Percentiles rank a stretch among this genome's conserved stretches.
Evolutionary conservation across 1,140 invertebrate genomes (phyloP).

Genomic region (Monochamus saltuarius): DNA sequence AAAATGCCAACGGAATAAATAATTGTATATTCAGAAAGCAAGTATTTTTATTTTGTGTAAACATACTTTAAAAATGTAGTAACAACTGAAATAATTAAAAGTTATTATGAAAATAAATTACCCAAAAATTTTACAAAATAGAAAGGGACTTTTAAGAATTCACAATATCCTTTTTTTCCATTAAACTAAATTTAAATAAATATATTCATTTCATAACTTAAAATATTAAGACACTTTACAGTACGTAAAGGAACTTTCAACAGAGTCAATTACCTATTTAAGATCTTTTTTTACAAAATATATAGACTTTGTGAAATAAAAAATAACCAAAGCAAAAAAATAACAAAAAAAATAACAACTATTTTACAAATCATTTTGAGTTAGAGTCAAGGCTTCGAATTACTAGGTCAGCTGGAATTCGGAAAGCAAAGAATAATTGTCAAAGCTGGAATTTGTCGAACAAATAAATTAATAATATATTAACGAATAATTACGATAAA

Average conservation of each 20-base stretch:
- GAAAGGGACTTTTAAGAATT: not conserved
- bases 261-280: conserved; percentile 1
- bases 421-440: no score
- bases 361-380: conserved; percentile 14
- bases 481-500: no score
- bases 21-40: conserved; percentile 23
- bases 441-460: no score
- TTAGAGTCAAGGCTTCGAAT: conserved; percentile 5
- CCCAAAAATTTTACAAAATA: not conserved
- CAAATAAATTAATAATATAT: no score
- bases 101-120: not conserved
- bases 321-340: conserved; percentile 22
- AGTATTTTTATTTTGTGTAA: conserved; percentile 21
- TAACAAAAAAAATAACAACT: conserved; percentile 23
- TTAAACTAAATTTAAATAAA: not conserved
- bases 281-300: conserved; percentile 10
- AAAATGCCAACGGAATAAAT: conserved; percentile 15
- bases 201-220: not conserved
- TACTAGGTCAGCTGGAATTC: no score
- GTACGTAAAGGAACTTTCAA: conserved; percentile 7
- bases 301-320: conserved; percentile 20
- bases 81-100: conserved; percentile 15
- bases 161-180: no score
- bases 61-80: conserved; percentile 20
- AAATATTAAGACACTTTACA: no score